Conservation (phyloP, 2,888 invertebrate species). For the Bibio marci region DNA sequence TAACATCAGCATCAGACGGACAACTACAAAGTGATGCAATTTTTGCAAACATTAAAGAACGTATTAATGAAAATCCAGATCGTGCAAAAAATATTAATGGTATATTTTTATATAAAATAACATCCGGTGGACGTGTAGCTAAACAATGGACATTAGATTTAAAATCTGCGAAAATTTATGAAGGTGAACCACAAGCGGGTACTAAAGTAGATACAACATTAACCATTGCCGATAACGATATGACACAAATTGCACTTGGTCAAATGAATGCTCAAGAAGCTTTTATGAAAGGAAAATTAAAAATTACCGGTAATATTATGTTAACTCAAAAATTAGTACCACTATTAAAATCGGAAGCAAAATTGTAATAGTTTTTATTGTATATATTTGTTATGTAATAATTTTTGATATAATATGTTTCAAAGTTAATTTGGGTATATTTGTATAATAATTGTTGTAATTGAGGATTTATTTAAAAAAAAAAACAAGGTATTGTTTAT, state of each 20-base stretch:
- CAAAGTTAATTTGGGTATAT: no score
- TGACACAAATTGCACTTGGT: conserved; percentile 63
- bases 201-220: conserved; percentile 80
- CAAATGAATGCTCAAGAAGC: conserved; percentile 70
- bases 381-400: no score
- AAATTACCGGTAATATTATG: conserved; percentile 85
- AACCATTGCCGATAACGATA: conserved; percentile 68
- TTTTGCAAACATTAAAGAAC: conserved; percentile 47
- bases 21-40: conserved; percentile 50
- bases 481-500: no score
- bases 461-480: no score
- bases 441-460: no score
- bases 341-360: conserved; percentile 56
- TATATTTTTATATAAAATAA: conserved; percentile 62
- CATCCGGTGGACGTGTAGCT: conserved; percentile 50
- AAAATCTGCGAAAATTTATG: conserved; percentile 57
- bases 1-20: conserved; percentile 15
- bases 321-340: conserved; percentile 76
- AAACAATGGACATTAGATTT: conserved; percentile 78
- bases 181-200: conserved; percentile 49
- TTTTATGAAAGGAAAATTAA: conserved; percentile 81
- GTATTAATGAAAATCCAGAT: conserved; percentile 44
- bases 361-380: no score
- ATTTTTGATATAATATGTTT: no score
- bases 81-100: conserved; percentile 57